phyloP scores from a whole-genome alignment of 2,888 invertebrate genomes.

The Lissonota sp. region DNA sequence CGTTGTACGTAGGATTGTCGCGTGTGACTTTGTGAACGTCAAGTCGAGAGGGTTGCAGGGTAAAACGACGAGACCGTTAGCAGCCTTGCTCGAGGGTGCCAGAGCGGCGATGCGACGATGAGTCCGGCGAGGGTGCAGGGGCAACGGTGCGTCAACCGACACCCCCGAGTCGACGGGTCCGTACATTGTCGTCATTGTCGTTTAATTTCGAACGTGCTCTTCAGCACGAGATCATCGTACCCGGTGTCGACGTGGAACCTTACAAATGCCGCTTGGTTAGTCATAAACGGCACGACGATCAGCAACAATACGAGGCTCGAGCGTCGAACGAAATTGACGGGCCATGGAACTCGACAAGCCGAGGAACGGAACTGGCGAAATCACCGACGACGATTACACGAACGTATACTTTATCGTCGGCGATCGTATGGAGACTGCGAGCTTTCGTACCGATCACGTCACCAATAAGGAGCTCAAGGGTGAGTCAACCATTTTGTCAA shows the following conservation, averaged over 20 bases:
- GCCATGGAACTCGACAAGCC: conserved; percentile 81
- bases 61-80: conserved; percentile 66
- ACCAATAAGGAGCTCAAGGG: conserved; percentile 81
- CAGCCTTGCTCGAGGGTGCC: conserved; percentile 73
- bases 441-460: conserved; percentile 79
- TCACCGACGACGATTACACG: conserved; percentile 76
- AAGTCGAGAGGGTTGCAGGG: conserved; percentile 44
- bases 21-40: conserved; percentile 43
- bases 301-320: conserved; percentile 42
- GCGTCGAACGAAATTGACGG: conserved; percentile 68
- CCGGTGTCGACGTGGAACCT: conserved; percentile 34
- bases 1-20: conserved; percentile 34
- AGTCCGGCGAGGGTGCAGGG: conserved; percentile 78
- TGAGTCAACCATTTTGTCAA: conserved; percentile 60
- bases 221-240: conserved; percentile 40
- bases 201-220: conserved; percentile 40
- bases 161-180: conserved; percentile 68
- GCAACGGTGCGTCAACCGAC: conserved; percentile 79
- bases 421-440: conserved; percentile 78
- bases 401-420: conserved; percentile 80
- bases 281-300: conserved; percentile 24
- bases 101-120: conserved; percentile 83
- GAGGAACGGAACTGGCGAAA: conserved; percentile 78
- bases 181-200: conserved; percentile 44
- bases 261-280: conserved; percentile 40